Evolutionary conservation across 2,113 vertebrate species (phyloP).

Genomic region (Neomonachus schauinslandi): DNA sequence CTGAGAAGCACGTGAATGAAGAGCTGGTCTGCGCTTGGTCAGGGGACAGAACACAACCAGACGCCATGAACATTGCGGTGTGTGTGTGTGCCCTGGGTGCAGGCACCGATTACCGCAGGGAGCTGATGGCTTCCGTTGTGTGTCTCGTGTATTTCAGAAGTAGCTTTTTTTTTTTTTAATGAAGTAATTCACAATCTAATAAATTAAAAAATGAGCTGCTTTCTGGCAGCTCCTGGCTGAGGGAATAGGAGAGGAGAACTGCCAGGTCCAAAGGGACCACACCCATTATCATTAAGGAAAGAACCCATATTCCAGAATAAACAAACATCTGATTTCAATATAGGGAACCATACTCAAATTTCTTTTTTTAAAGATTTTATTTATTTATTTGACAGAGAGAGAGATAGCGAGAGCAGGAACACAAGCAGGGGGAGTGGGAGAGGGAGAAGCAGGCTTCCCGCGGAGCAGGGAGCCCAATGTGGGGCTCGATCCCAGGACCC

Average conservation of each 20-base stretch:
- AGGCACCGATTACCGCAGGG: too few species aligned
- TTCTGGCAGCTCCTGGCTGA: background rate
- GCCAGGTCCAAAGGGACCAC: background rate
- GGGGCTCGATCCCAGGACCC: too few species aligned
- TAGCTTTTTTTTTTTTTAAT: background rate
- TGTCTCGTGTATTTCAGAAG: background rate
- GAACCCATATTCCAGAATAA: background rate
- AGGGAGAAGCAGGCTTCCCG: too few species aligned
- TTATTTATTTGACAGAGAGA: too few species aligned
- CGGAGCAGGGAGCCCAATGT: too few species aligned
- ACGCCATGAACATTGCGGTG: background rate
- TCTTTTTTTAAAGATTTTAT: background rate
- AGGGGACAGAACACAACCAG: background rate
- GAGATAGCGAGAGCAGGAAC: too few species aligned
- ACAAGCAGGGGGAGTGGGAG: too few species aligned
- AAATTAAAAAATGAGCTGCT: background rate
- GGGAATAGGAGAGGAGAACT: background rate
- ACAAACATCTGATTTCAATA: background rate
- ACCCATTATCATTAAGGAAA: accelerated
- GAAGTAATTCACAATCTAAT: background rate
- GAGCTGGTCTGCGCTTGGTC: background rate
- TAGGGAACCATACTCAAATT: background rate
- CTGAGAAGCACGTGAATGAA: background rate
- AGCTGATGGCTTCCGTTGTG: accelerated
- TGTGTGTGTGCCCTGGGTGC: too few species aligned